A percentile compares a stretch with the other conserved stretches of the same genome.
Evolutionary conservation across 92 coral and sea anemone species (phyloP).

Genomic region (Porites rus): DNA sequence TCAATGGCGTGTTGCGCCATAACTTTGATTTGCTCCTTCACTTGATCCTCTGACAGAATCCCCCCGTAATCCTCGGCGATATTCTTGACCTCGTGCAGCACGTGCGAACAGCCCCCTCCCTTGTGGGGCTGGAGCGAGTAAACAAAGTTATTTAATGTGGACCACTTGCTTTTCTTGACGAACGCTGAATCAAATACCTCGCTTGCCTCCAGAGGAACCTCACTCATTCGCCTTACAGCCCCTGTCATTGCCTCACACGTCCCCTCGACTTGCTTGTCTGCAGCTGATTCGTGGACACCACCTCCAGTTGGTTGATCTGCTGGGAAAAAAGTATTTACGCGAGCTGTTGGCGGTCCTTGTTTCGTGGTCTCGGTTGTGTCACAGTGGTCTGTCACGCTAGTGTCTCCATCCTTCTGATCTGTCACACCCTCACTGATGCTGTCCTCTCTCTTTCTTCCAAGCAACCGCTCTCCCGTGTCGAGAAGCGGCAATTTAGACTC

Average conservation of each 20-base stretch:
- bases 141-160: slow-evolving; percentile 29
- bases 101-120: slow-evolving; percentile 69
- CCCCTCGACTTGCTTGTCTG: neutral
- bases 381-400: slow-evolving; percentile 12
- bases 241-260: too few relatives aligned
- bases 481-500: slow-evolving; percentile 24
- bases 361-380: slow-evolving; percentile 3
- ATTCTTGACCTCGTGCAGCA: slow-evolving; percentile 39
- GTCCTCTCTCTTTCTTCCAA: slow-evolving; percentile 22
- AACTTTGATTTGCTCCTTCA: slow-evolving; percentile 56
- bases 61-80: slow-evolving; percentile 27
- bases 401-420: slow-evolving; percentile 30
- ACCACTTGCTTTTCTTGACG: slow-evolving; percentile 43
- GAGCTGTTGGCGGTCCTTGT: slow-evolving; percentile 23
- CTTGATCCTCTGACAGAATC: slow-evolving; percentile 40
- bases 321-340: slow-evolving; percentile 27
- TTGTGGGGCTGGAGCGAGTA: slow-evolving; percentile 30
- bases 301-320: neutral
- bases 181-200: slow-evolving; percentile 13
- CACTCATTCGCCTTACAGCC: neutral
- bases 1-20: slow-evolving; percentile 84
- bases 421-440: slow-evolving; percentile 9
- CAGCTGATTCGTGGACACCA: neutral
- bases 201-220: neutral
- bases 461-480: neutral